Base-by-base conservation (phyloP, 2,113 vertebrate genomes). In the Crotalus horridus region DNA sequence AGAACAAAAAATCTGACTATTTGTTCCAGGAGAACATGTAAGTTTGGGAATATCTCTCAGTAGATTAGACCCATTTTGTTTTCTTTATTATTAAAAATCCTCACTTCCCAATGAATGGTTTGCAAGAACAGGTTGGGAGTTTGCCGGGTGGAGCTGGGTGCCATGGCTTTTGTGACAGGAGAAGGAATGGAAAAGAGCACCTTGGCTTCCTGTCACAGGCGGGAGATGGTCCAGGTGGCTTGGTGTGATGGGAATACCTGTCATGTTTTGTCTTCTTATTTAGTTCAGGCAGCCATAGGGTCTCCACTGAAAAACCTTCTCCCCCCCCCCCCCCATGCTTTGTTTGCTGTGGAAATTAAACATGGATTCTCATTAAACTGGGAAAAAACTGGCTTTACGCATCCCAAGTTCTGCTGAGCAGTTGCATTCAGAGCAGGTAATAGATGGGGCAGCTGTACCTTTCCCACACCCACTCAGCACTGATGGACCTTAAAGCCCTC, bases 271-370 rank as follows among this genome's bases (percentile, higher is more conserved):
- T 53, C 91, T 89, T 55, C 93, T 92, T 9, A 55, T 10, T 88
- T 95, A 96, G 95, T 87, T 91, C 95, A 93, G 96, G 1, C 90
- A 94, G 86, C 58, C 91, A 69, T 24, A 94, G 93, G 53, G 95
- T 94, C 85, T 81, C 5, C 11, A 51, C 9, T 94, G 90, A 87
- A 92, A 94, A 92, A 93, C 94, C 33, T 95, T 91, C 90, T 93
- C 92, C 85, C 87, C 95, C 94, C 94, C 94, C 95, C 89, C 93
- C 0, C 92, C 94, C 95, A 95, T 94, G 94, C 96, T 97, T 95
- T 93, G 92, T 97, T 97, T 96, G 95, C 95, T 94, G 96, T 95
- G 94, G 95, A 96, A 96, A 97, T 95, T 95, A 95, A 97, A 97
- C 94, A 93, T 95, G 97, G 96, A 96, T 61, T 95, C 96, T 97